Conservation (phyloP, 2,797 vertebrate species). For the Sebastes wilsoni region DNA sequence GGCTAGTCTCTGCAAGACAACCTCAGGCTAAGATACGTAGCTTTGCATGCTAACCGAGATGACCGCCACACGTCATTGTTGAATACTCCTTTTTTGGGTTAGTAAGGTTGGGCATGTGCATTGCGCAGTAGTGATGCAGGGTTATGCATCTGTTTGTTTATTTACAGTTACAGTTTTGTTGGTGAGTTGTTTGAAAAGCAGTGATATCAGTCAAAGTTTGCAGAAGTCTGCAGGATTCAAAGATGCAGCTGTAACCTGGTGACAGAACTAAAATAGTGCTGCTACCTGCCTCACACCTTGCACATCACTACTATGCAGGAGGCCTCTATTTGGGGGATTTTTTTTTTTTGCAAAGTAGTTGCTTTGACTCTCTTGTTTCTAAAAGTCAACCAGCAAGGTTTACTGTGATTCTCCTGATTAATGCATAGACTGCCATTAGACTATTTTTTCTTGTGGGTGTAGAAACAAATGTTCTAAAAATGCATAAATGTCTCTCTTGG, state of each 20-base stretch:
- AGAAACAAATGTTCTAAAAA: too few species aligned
- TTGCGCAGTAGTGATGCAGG: neutral
- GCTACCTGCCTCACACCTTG: neutral
- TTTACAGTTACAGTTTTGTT: neutral
- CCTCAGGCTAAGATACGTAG: slow-evolving; percentile 56
- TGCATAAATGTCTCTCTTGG: too few species aligned
- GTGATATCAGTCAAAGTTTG: slow-evolving; percentile 14
- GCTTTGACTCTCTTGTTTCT: neutral
- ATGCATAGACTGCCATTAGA: too few species aligned
- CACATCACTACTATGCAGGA: neutral
- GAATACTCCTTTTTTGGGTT: slow-evolving; percentile 9
- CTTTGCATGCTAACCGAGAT: slow-evolving; percentile 58
- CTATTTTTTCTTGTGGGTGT: too few species aligned
- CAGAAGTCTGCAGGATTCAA: neutral
- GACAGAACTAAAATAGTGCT: neutral
- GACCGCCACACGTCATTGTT: slow-evolving; percentile 73
- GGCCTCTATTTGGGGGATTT: neutral
- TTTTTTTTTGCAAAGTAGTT: too few species aligned
- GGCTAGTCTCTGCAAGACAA: slow-evolving; percentile 10
- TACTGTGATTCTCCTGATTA: neutral
- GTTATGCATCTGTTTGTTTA: neutral
- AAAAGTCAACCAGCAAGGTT: neutral
- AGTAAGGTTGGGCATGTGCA: neutral
- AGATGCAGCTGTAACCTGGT: neutral
- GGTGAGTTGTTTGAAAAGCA: neutral